Conservation (phyloP, 1,140 invertebrate species). For the Saccostrea glomerata region DNA sequence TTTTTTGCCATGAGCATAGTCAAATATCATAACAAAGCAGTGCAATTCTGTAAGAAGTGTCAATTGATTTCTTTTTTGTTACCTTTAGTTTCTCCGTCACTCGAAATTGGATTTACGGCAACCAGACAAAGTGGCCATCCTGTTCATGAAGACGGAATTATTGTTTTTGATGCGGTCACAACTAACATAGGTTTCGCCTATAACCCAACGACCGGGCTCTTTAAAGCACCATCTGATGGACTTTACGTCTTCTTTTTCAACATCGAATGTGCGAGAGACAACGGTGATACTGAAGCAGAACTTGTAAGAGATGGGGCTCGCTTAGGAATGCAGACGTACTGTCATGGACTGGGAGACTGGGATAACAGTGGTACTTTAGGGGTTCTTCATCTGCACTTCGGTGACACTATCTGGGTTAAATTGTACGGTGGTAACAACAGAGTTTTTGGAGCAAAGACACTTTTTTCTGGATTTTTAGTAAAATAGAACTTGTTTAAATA, state of each 20-base stretch:
- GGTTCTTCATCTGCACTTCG: neutral
- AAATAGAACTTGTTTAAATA: no score
- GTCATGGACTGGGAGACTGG: neutral
- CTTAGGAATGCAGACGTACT: neutral
- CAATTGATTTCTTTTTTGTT: neutral
- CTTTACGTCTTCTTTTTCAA: neutral
- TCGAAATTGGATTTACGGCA: neutral
- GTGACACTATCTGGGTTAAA: slow-evolving; percentile 20
- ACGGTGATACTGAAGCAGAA: slow-evolving; percentile 11
- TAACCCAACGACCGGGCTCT: neutral
- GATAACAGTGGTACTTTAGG: slow-evolving; percentile 17
- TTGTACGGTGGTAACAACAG: slow-evolving; percentile 4
- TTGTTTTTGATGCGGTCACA: neutral
- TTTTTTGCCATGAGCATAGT: neutral
- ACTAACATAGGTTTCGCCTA: neutral
- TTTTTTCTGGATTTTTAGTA: slow-evolving; percentile 21
- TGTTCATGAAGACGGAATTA: neutral
- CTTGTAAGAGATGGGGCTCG: slow-evolving; percentile 13
- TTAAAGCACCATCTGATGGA: neutral
- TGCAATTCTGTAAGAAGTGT: neutral
- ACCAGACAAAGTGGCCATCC: neutral
- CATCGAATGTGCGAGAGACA: neutral
- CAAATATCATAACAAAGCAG: neutral
- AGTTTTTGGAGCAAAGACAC: neutral
- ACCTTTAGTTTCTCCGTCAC: neutral